Evolutionary conservation across 2,888 invertebrate genomes (phyloP).

Genomic region (Apomyelois bistriatella): DNA sequence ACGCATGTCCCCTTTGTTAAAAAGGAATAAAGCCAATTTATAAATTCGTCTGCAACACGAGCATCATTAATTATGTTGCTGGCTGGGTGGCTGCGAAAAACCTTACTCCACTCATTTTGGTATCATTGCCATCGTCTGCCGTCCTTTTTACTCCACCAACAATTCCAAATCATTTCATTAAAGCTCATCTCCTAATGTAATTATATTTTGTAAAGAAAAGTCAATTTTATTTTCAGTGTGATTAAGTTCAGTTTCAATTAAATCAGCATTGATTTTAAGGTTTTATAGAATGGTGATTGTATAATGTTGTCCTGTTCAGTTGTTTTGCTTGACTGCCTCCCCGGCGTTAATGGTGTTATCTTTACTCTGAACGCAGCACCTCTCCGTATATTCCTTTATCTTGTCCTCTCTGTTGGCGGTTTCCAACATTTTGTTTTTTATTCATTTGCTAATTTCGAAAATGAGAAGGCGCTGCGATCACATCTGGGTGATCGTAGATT

Average conservation of each 20-base stretch:
- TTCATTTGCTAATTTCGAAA: conserved; percentile 79
- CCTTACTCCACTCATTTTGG: conserved; percentile 77
- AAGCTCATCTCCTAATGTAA: conserved; percentile 22
- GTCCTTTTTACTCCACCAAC: conserved; percentile 56
- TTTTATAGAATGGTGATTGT: conserved; percentile 24
- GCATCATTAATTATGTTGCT: conserved; percentile 80
- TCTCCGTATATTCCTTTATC: conserved; percentile 79
- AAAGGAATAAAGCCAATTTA: conserved; percentile 74
- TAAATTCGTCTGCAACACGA: conserved; percentile 77
- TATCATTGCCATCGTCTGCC: conserved; percentile 69
- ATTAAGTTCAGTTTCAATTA: conserved; percentile 25
- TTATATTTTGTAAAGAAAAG: conserved; percentile 8
- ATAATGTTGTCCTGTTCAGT: conserved; percentile 58
- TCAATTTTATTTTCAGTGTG: conserved; percentile 16
- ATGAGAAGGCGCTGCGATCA: conserved; percentile 74
- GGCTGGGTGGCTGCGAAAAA: conserved; percentile 80
- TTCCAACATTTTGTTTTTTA: conserved; percentile 63
- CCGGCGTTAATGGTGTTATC: conserved; percentile 79
- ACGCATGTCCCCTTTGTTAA: conserved; percentile 67
- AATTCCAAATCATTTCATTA: conserved; percentile 20
- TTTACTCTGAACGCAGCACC: conserved; percentile 75
- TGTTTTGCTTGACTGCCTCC: conserved; percentile 65
- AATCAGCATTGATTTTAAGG: conserved; percentile 18
- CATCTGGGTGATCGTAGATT: conserved; percentile 73
- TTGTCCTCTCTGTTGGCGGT: conserved; percentile 74